A percentile compares a stretch with the other conserved stretches of the same genome.
These are phyloP conservation scores for Microvelia longipes DNA, from an alignment of 1,140 invertebrate species.

Conservation along the genomic window DNA sequence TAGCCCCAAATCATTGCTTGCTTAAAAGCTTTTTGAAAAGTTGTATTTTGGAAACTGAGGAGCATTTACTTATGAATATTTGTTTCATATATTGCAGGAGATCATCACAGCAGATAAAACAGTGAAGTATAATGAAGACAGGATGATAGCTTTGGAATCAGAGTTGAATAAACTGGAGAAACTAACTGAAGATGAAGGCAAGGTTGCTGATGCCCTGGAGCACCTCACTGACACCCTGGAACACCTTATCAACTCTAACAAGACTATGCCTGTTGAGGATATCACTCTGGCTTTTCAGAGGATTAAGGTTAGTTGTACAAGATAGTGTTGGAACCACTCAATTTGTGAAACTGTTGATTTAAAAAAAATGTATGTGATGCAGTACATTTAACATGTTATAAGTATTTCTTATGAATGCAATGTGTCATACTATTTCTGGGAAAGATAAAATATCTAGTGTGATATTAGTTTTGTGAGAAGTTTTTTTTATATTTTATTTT, in stretches of 20 bases:
- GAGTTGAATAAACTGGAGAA: constrained; percentile 58
- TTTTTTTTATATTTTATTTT: no score
- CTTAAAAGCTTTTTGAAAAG: no score
- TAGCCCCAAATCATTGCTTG: no score
- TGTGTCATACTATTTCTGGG: no score
- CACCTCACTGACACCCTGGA: constrained; percentile 53
- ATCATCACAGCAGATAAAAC: constrained; percentile 79
- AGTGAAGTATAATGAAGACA: constrained; percentile 56
- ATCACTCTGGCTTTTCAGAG: constrained; percentile 55
- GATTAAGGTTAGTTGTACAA: constrained; percentile 29
- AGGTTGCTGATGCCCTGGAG: constrained; percentile 55
- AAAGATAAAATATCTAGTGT: no score
- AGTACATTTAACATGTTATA: no score
- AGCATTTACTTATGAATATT: no score
- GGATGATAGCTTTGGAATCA: constrained; percentile 57
- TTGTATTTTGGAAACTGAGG: no score
- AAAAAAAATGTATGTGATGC: neutral
- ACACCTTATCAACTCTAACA: constrained; percentile 37
- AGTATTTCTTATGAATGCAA: no score
- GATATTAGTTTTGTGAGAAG: no score
- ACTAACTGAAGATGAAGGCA: constrained; percentile 54
- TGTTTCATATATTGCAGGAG: constrained; percentile 35
- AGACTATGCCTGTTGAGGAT: constrained; percentile 50
- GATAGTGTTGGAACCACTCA: no score
- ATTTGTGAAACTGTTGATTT: no score